phyloP scores from a whole-genome alignment of 2,888 invertebrate species.

The Drosophila demipolita region DNA sequence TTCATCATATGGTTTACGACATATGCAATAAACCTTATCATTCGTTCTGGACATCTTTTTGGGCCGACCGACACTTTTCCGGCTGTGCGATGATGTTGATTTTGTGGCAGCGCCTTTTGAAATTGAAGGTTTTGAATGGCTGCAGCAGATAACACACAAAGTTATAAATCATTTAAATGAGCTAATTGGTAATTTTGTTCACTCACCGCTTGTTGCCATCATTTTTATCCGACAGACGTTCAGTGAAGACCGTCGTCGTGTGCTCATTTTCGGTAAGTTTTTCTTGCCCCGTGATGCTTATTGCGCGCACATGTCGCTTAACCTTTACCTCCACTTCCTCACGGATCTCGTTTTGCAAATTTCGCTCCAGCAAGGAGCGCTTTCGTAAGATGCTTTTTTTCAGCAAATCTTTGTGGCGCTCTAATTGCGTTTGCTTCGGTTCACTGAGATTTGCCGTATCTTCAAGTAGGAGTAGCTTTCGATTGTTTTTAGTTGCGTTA shows the following conservation, averaged over 20 bases:
- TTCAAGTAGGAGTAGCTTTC: conserved; percentile 34
- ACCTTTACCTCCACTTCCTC: conserved; percentile 88
- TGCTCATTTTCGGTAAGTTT: conserved; percentile 65
- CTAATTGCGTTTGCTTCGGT: conserved; percentile 87
- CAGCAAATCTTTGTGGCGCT: conserved; percentile 95
- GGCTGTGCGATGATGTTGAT: conserved; percentile 37
- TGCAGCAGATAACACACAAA: not conserved
- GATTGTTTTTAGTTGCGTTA: conserved; percentile 47
- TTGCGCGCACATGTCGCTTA: conserved; percentile 66
- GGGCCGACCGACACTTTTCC: conserved; percentile 56
- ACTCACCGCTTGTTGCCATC: conserved; percentile 58
- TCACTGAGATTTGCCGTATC: conserved; percentile 40
- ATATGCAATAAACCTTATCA: conserved; percentile 95
- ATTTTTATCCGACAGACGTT: conserved; percentile 54
- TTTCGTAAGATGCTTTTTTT: conserved; percentile 97
- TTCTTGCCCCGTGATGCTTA: conserved; percentile 70
- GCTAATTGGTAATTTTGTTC: not conserved
- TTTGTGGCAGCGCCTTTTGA: conserved; percentile 41
- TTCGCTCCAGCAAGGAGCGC: conserved; percentile 94
- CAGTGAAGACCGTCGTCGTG: conserved; percentile 32
- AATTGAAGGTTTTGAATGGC: conserved; percentile 30
- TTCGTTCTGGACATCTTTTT: conserved; percentile 86
- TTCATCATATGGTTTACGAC: conserved; percentile 97
- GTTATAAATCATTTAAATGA: not conserved
- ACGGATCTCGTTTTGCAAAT: conserved; percentile 95